Conservation (phyloP, 1,140 invertebrate genomes). For the Apis florea region DNA sequence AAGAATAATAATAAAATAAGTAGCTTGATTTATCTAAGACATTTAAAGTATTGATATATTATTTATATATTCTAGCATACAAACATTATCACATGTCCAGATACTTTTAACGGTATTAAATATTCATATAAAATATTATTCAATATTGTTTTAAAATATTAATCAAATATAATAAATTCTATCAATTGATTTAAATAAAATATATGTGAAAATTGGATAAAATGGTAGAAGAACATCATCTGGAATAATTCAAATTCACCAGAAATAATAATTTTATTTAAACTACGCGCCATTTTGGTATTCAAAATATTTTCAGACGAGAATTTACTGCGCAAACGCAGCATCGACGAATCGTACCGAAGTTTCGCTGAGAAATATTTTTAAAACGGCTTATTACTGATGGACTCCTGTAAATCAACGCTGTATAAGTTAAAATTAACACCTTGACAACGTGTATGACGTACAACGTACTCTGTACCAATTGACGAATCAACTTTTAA, state of each 20-base stretch:
- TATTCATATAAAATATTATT: too few relatives aligned
- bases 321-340: background rate
- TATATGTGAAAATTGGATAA: background rate
- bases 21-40: background rate
- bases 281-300: background rate
- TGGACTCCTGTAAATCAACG: background rate
- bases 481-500: background rate
- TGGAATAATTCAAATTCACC: background rate
- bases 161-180: too few relatives aligned
- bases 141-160: too few relatives aligned
- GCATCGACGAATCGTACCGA: background rate
- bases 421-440: constrained; percentile 32
- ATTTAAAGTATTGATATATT: too few relatives aligned
- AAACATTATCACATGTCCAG: too few relatives aligned
- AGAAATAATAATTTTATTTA: background rate
- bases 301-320: constrained; percentile 15
- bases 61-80: too few relatives aligned
- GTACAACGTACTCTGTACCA: background rate
- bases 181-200: background rate
- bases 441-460: constrained; percentile 27
- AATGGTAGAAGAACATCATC: background rate
- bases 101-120: too few relatives aligned
- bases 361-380: constrained; percentile 16
- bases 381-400: constrained; percentile 26
- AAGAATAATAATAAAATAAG: background rate